Conservation (phyloP, 2,888 invertebrate species). For the Caenorhabditis sinica region DNA sequence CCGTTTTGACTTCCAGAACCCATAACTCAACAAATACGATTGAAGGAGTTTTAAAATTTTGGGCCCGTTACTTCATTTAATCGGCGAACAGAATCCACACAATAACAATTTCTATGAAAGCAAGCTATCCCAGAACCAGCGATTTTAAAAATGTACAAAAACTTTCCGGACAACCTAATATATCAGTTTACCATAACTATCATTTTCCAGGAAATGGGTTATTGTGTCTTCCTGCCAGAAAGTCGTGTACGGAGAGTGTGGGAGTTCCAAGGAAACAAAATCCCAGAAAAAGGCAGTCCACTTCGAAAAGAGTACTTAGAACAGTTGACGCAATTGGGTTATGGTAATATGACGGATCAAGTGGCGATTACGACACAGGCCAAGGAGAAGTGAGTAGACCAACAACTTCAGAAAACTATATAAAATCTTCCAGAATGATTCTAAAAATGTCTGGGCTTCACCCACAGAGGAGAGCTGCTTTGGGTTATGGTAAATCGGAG, state of each 20-base stretch:
- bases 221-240: constrained; percentile 79
- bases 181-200: too few relatives aligned
- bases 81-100: too few relatives aligned
- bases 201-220: constrained; percentile 70
- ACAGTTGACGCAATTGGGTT: constrained; percentile 80
- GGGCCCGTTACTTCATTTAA: too few relatives aligned
- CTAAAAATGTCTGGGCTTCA: constrained; percentile 80
- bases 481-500: constrained; percentile 73
- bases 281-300: constrained; percentile 72
- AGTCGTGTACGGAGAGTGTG: constrained; percentile 79
- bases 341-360: constrained; percentile 82
- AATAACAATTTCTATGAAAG: too few relatives aligned
- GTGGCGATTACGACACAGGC: constrained; percentile 83
- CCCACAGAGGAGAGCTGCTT: constrained; percentile 70
- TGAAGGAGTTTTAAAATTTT: too few relatives aligned
- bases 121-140: too few relatives aligned
- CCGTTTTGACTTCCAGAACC: too few relatives aligned
- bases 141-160: too few relatives aligned
- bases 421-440: constrained; percentile 76
- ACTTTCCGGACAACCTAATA: too few relatives aligned
- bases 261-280: constrained; percentile 80
- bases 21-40: too few relatives aligned
- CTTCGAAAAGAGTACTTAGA: constrained; percentile 80
- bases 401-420: neutral
- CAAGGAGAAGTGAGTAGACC: constrained; percentile 78